Conservation (phyloP, 1,140 invertebrate species). For the Drosophila ironensis region DNA sequence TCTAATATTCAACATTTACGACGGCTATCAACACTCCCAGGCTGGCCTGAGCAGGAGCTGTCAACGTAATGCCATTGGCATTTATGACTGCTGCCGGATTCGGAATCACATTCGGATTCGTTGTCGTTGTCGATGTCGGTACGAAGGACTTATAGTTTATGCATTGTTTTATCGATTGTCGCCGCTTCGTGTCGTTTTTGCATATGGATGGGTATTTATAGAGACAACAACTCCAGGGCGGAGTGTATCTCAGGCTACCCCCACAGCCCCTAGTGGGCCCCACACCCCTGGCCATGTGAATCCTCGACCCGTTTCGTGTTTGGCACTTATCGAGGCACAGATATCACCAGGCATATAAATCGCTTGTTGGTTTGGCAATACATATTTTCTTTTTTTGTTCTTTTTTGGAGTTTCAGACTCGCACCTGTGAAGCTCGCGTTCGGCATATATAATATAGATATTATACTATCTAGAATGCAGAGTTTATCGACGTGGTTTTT, state of each 20-base stretch:
- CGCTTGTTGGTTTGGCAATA: conserved; percentile 39
- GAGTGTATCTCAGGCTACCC: neutral
- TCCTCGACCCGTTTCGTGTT: conserved; percentile 50
- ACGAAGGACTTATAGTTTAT: conserved; percentile 74
- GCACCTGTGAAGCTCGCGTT: conserved; percentile 30
- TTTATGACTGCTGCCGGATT: conserved; percentile 51
- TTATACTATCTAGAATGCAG: too few species aligned
- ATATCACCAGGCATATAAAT: conserved; percentile 51
- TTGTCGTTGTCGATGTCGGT: conserved; percentile 31
- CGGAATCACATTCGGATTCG: conserved; percentile 31
- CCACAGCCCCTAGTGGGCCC: neutral
- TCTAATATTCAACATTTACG: conserved; percentile 48
- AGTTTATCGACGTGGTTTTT: neutral
- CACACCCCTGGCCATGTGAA: neutral
- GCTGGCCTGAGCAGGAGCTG: conserved; percentile 51
- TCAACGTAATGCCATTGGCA: conserved; percentile 70
- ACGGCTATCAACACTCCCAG: conserved; percentile 53
- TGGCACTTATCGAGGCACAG: conserved; percentile 52
- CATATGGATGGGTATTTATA: conserved; percentile 63
- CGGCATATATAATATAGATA: conserved; percentile 3
- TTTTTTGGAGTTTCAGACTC: conserved; percentile 20
- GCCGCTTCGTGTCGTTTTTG: conserved; percentile 55
- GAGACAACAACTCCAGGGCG: conserved; percentile 30
- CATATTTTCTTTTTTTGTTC: conserved; percentile 13
- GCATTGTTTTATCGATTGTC: conserved; percentile 80